Percentiles rank a stretch among this genome's conserved stretches.
Conservation (phyloP, 2,113 vertebrate genomes). For the Megaceryle maxima region DNA sequence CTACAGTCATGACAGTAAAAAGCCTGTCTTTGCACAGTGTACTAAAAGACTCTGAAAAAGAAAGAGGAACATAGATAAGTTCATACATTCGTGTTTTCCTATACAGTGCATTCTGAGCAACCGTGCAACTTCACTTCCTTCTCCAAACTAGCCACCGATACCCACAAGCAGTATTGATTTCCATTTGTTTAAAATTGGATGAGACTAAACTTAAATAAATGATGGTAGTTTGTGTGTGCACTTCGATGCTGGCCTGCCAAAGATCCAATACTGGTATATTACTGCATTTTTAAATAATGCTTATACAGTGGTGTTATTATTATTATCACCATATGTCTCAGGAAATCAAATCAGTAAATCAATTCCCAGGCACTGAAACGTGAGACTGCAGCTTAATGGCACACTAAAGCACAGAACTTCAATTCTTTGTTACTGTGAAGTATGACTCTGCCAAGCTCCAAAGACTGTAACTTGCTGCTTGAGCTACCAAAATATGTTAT, state of each 20-base stretch:
- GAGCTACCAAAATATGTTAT: neutral
- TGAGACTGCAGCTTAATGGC: neutral
- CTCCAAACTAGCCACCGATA: neutral
- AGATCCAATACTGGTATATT: neutral
- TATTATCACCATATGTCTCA: constrained; percentile 24
- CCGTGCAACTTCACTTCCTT: neutral
- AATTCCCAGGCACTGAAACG: constrained; percentile 19
- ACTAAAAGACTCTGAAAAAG: neutral
- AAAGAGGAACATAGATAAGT: neutral
- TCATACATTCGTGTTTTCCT: neutral
- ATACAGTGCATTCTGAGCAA: neutral
- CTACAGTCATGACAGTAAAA: neutral
- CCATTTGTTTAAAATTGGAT: constrained; percentile 39
- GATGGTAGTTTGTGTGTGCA: neutral
- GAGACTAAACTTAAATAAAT: constrained; percentile 52
- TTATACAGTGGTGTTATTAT: constrained; percentile 4
- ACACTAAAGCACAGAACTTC: neutral
- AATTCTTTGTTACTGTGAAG: neutral
- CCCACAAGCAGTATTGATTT: neutral
- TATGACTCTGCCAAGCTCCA: neutral
- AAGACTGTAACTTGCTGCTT: neutral
- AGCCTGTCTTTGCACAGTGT: neutral
- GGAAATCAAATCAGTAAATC: constrained; percentile 57
- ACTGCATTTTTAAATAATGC: constrained; percentile 48
- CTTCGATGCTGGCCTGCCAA: neutral